These are phyloP conservation scores for Esperia sulphurella DNA, from an alignment of 2,888 invertebrate species.

Conservation along the genomic window DNA sequence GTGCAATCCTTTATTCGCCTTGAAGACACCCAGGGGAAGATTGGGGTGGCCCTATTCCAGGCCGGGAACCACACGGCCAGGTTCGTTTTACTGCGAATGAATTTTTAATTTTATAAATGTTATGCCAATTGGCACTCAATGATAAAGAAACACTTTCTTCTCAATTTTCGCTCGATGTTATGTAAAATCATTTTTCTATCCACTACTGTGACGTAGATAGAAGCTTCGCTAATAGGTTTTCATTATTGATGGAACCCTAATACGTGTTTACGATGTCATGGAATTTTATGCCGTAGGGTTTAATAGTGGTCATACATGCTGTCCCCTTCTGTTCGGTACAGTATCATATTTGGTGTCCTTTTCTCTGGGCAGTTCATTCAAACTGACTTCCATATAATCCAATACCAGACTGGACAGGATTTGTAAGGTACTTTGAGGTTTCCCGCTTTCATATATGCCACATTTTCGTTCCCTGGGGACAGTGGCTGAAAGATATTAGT, in stretches of 20 bases:
- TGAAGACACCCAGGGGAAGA: no score
- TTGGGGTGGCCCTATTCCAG: no score
- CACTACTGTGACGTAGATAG: no score
- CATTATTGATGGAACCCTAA: not conserved
- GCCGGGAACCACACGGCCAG: no score
- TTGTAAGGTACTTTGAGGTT: constrained; percentile 51
- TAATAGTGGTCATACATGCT: constrained; percentile 30
- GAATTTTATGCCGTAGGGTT: constrained; percentile 66
- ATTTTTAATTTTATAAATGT: no score
- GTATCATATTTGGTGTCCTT: constrained; percentile 15
- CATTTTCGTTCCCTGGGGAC: constrained; percentile 44
- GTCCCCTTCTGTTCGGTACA: not conserved
- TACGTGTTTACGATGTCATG: constrained; percentile 61
- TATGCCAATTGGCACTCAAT: no score
- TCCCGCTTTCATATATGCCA: constrained; percentile 45
- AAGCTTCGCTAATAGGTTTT: no score
- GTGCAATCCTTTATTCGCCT: no score
- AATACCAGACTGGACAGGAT: constrained; percentile 58
- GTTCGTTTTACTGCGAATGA: no score
- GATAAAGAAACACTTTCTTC: no score
- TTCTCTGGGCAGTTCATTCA: constrained; percentile 52
- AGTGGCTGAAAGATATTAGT: constrained; percentile 44
- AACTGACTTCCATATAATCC: constrained; percentile 61
- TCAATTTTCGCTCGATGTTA: no score
- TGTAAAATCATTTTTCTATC: no score